A percentile compares a stretch with the other conserved stretches of the same genome.
Conservation (phyloP, 2,888 invertebrate genomes). For the Holacanthella duospinosa region DNA sequence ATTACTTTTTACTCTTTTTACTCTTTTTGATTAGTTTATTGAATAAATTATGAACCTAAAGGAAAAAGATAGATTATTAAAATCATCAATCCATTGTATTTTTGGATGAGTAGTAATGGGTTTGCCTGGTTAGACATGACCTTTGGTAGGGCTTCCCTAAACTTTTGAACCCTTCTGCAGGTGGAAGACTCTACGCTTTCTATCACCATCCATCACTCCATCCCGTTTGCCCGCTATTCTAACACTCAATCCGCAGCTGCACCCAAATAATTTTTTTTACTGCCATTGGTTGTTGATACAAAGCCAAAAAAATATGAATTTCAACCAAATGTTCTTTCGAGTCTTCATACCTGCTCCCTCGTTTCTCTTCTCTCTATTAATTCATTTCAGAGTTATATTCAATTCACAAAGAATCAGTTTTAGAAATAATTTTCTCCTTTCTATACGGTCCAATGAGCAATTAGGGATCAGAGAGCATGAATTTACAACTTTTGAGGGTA, state of each 20-base stretch:
- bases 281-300: neutral
- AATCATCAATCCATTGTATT: too few relatives aligned
- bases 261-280: neutral
- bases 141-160: neutral
- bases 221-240: neutral
- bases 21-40: too few relatives aligned
- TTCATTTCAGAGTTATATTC: neutral
- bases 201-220: neutral
- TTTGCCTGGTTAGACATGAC: neutral
- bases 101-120: too few relatives aligned
- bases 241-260: neutral
- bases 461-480: too few relatives aligned
- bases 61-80: too few relatives aligned
- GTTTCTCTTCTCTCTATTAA: neutral
- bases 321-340: neutral
- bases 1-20: too few relatives aligned
- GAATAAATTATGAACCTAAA: too few relatives aligned
- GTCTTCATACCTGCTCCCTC: slow-evolving; percentile 4
- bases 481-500: too few relatives aligned
- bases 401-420: neutral
- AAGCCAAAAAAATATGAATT: slow-evolving; percentile 3
- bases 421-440: neutral
- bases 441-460: neutral
- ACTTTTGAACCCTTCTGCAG: neutral
- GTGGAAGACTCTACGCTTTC: neutral